These are phyloP conservation scores for Nothoprocta pentlandii DNA, from an alignment of 2,113 vertebrate species.

Conservation along the genomic window DNA sequence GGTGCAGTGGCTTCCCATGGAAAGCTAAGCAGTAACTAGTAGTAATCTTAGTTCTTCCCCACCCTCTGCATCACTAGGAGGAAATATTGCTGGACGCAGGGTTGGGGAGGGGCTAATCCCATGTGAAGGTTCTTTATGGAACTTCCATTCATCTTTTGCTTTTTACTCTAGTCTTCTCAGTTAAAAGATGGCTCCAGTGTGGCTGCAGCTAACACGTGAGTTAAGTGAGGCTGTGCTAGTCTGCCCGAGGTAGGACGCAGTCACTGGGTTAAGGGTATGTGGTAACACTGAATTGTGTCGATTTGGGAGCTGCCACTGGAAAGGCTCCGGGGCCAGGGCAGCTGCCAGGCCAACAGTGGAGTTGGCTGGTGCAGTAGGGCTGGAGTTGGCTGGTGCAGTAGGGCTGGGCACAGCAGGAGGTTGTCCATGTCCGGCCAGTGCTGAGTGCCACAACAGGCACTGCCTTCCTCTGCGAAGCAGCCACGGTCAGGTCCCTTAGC, in stretches of 20 bases:
- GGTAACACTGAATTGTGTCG: neutral
- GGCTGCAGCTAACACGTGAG: neutral
- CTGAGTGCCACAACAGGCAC: neutral
- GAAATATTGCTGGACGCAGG: neutral
- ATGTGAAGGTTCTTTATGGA: conserved; percentile 13
- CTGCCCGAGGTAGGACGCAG: neutral
- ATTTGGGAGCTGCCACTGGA: neutral
- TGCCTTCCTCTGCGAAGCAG: neutral
- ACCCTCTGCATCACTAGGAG: conserved; percentile 8
- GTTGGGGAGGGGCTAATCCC: neutral
- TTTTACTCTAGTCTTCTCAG: conserved; percentile 13
- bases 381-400: too few species aligned
- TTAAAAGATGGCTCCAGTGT: conserved; percentile 18
- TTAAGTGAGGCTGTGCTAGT: neutral
- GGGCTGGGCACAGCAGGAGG: too few species aligned
- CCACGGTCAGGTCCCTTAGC: neutral
- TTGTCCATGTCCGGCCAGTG: too few species aligned
- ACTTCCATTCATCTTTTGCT: conserved; percentile 21
- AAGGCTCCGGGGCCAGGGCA: neutral
- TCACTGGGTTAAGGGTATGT: neutral
- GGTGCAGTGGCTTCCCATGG: conserved; percentile 65
- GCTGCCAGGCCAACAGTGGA: neutral
- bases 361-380: too few species aligned
- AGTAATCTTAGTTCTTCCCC: conserved; percentile 53
- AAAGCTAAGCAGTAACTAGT: conserved; percentile 67